A percentile compares a stretch with the other conserved stretches of the same genome.
Evolutionary conservation across 2,797 vertebrate species (phyloP).

Genomic region (Spinibarbus caldwelli): DNA sequence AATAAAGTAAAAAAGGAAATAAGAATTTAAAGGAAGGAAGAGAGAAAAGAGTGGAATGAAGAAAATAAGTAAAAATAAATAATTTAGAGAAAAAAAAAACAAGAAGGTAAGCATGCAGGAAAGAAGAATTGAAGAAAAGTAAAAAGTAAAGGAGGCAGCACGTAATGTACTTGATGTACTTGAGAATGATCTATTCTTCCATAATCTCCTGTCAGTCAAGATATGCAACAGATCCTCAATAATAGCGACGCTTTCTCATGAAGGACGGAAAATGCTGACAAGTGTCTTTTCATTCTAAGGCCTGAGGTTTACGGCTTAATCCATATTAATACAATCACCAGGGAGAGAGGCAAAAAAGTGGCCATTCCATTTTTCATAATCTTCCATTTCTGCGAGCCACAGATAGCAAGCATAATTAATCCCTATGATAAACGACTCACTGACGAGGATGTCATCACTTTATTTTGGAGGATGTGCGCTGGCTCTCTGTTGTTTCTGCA

Average conservation of each 20-base stretch:
- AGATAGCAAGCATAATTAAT: slow-evolving; percentile 84
- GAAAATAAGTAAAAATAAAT: not conserved
- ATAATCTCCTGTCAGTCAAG: slow-evolving; percentile 57
- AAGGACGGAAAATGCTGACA: slow-evolving; percentile 62
- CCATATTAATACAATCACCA: slow-evolving; percentile 74
- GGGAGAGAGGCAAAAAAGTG: slow-evolving; percentile 68
- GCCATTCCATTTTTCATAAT: slow-evolving; percentile 79
- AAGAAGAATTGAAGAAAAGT: not conserved
- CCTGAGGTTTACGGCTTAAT: slow-evolving; percentile 76
- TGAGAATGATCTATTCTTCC: slow-evolving; percentile 55
- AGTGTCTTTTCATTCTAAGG: slow-evolving; percentile 68
- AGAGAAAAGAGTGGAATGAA: not conserved
- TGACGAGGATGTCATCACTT: slow-evolving; percentile 60
- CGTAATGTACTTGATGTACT: not conserved
- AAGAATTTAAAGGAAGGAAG: not conserved
- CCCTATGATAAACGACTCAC: slow-evolving; percentile 74
- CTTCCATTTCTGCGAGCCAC: slow-evolving; percentile 78
- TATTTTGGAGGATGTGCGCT: slow-evolving; percentile 55
- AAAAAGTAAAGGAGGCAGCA: not conserved
- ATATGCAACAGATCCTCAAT: slow-evolving; percentile 51
- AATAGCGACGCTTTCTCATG: slow-evolving; percentile 50
- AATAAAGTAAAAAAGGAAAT: not conserved
- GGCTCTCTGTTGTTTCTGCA: slow-evolving; percentile 36
- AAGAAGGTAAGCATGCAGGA: not conserved
- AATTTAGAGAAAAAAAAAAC: not conserved